Base-by-base conservation (phyloP, 2,888 invertebrate genomes). In the Oeneis ivallda region DNA sequence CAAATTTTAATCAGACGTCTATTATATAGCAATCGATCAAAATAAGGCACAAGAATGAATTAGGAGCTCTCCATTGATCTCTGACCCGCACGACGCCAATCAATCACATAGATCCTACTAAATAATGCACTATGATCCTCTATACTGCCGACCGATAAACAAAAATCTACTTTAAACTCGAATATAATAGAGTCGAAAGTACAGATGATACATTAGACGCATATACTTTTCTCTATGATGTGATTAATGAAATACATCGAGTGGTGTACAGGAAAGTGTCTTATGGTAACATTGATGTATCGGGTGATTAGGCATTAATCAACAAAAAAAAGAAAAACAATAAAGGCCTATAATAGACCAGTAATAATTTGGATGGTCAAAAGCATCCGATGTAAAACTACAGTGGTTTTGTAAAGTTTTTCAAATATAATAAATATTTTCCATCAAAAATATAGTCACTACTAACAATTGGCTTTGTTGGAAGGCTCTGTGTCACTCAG, bases 21-120 rank as follows among this genome's bases (percentile, higher is more conserved):
- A 62, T 66, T 53, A 49, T 41, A 66, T 54, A 39, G 52, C 54
- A 62, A 73, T 72, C 71, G 67, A 75, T 83, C 83, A 83, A 81
- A 80, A 82, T 83, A 80, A 83, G 79, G 77, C 78, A 79, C 77
- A 78, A 78, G 77, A 80, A 82, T 78, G 83, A 82, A 85, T 87
- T 85, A 86, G 83, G 81, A 76, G 79, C 50, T 63, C 59, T 52
- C 76, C 77, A 77, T 72, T 85, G 88, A 87, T 88, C 87, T 82
- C 82, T 81, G 84, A 85, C 84, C 86, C 77, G 74, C 76, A 76
- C 80, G 78, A 74, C 79, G 81, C 82, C 87, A 80, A 89, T 89
- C 90, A 84, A 90, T 89, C 90, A 89, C 80, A 76, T 73, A 80
- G 83, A 87, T 85, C 85, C 84, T 69, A 71, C 83, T 85, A 83